Evolutionary conservation across 2,113 vertebrate genomes (phyloP).

Genomic region (Psilopsiagon aymara): DNA sequence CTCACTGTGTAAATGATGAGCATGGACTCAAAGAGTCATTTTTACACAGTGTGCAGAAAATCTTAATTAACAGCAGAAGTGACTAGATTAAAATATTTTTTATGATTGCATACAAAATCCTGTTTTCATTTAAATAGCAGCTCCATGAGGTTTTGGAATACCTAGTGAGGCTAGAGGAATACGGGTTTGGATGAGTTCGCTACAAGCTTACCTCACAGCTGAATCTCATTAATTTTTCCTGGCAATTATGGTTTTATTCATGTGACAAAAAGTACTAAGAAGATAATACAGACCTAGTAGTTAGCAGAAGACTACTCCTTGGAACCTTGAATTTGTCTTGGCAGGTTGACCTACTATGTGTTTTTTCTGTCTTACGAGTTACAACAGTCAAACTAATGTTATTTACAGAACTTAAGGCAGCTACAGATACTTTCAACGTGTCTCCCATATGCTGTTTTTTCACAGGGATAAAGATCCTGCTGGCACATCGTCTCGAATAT

Average conservation of each 20-base stretch:
- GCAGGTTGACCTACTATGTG: not conserved
- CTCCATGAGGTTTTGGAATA: not conserved
- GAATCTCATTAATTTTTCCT: not conserved
- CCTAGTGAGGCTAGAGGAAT: not conserved
- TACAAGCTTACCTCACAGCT: not conserved
- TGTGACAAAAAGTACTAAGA: not conserved
- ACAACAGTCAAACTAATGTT: not conserved
- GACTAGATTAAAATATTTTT: not conserved
- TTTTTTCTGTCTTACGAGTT: not conserved
- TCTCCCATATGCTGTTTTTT: not conserved
- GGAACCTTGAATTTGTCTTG: not conserved
- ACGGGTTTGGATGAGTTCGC: not conserved
- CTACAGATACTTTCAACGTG: not conserved
- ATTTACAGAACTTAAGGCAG: not conserved
- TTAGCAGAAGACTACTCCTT: not conserved
- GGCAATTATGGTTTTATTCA: not conserved
- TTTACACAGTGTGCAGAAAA: constrained; percentile 1
- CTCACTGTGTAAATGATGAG: not conserved
- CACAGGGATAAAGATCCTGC: not conserved
- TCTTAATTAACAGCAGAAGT: not conserved
- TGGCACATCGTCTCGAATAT: not conserved
- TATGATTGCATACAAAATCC: not conserved
- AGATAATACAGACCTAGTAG: not conserved
- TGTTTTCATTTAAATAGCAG: not conserved
- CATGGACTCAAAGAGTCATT: not conserved